Conservation (phyloP, 2,113 vertebrate species). For the Podarcis cretensis region DNA sequence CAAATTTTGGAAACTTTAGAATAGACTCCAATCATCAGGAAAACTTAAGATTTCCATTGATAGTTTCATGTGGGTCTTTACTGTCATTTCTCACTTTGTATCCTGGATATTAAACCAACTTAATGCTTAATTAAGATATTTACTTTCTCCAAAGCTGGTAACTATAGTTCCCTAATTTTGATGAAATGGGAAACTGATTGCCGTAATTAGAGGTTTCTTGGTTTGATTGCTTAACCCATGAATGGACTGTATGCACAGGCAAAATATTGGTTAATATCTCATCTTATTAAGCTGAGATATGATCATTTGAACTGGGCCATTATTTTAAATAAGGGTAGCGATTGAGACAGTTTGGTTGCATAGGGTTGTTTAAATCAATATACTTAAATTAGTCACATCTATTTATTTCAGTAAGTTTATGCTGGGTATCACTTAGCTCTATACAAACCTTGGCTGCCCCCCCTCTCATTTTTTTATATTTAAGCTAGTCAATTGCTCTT, state of each 20-base stretch:
- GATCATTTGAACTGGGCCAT: neutral
- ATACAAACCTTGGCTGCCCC: neutral
- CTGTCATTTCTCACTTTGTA: neutral
- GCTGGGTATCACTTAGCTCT: too few relatives aligned
- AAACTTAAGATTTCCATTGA: neutral
- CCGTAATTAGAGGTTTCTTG: neutral
- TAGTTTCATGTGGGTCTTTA: neutral
- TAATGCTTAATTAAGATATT: too few relatives aligned
- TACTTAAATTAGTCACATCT: too few relatives aligned
- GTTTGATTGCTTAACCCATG: neutral
- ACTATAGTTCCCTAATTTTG: too few relatives aligned
- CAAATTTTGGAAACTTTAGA: neutral
- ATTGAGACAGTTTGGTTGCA: neutral
- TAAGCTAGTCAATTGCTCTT: accelerated
- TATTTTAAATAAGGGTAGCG: neutral
- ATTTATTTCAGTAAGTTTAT: neutral
- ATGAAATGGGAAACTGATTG: too few relatives aligned
- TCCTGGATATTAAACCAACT: too few relatives aligned
- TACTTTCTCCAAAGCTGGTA: neutral
- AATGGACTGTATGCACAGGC: neutral
- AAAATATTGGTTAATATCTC: neutral
- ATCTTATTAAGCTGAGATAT: neutral
- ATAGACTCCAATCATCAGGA: neutral
- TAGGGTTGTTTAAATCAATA: too few relatives aligned
- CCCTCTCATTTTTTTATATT: neutral